phyloP scores from a whole-genome alignment of 1,140 invertebrate species.

The Magallana gigas region DNA sequence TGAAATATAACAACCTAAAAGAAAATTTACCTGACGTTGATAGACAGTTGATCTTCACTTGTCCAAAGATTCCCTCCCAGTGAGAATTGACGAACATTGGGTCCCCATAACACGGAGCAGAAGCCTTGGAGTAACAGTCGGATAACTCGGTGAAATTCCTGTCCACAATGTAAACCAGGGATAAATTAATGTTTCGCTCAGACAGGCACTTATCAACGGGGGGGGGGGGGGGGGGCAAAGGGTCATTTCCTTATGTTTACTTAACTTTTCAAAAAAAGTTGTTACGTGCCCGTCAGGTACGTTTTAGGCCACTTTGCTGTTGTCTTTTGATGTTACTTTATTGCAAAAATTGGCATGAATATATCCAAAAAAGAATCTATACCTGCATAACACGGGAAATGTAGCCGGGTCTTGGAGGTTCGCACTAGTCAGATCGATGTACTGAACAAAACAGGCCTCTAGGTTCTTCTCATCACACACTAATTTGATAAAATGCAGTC shows the following conservation, averaged over 20 bases:
- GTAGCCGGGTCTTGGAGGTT: neutral
- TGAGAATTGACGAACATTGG: neutral
- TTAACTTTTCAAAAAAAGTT: no score
- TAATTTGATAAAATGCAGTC: neutral
- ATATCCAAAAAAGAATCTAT: no score
- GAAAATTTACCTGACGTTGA: neutral
- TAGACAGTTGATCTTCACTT: neutral
- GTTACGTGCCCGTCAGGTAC: no score
- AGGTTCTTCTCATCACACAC: neutral
- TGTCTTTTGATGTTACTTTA: no score
- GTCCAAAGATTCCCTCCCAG: neutral
- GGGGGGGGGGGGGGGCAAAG: no score
- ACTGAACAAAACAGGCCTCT: neutral
- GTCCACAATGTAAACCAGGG: neutral
- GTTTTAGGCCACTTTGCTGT: no score
- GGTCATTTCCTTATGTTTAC: no score
- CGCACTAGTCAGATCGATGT: neutral
- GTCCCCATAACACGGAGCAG: neutral
- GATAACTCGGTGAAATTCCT: neutral
- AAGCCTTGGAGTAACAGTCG: neutral
- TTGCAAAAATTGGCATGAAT: no score
- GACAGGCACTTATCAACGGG: no score
- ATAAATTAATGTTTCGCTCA: no score
- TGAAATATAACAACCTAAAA: no score
- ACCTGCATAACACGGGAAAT: neutral